Evolutionary conservation across 1,140 invertebrate genomes (phyloP).

Genomic region (Heterodera carotae): DNA sequence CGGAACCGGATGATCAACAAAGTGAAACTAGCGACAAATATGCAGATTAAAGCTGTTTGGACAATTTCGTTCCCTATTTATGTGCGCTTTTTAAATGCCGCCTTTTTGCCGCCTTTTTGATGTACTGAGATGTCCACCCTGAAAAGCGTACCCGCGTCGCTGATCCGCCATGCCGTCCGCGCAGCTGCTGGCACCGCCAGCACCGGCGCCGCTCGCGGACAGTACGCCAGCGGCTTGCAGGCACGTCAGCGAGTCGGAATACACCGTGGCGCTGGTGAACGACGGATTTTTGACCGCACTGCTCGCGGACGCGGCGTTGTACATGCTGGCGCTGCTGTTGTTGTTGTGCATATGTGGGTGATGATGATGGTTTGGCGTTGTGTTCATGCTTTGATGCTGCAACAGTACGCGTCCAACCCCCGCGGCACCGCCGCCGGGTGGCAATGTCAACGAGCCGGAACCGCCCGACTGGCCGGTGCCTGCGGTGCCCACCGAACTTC

Average conservation of each 20-base stretch:
- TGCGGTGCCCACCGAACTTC: neutral
- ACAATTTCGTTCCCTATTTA: too few relatives aligned
- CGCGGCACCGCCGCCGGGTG: neutral
- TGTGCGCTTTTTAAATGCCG: too few relatives aligned
- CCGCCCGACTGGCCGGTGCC: neutral
- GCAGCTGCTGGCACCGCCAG: constrained; percentile 10
- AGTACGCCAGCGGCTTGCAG: constrained; percentile 17
- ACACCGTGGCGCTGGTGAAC: constrained; percentile 59
- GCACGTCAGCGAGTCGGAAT: constrained; percentile 49
- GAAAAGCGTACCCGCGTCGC: constrained; percentile 27
- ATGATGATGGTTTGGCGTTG: neutral
- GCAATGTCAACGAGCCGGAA: constrained; percentile 8
- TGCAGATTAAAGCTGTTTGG: too few relatives aligned
- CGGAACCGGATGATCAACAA: too few relatives aligned
- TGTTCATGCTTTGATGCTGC: constrained; percentile 6
- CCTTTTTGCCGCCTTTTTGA: too few relatives aligned
- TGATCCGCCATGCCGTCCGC: constrained; percentile 22
- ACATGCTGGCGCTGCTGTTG: constrained; percentile 37
- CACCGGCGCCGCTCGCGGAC: constrained; percentile 12
- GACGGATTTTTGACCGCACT: constrained; percentile 36
- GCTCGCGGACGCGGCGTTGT: constrained; percentile 29
- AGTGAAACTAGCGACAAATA: too few relatives aligned
- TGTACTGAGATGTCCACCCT: too few relatives aligned
- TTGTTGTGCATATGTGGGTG: neutral
- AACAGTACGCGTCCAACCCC: neutral